phyloP scores from a whole-genome alignment of 2,797 vertebrate species.

The Clarias laeviceps region DNA sequence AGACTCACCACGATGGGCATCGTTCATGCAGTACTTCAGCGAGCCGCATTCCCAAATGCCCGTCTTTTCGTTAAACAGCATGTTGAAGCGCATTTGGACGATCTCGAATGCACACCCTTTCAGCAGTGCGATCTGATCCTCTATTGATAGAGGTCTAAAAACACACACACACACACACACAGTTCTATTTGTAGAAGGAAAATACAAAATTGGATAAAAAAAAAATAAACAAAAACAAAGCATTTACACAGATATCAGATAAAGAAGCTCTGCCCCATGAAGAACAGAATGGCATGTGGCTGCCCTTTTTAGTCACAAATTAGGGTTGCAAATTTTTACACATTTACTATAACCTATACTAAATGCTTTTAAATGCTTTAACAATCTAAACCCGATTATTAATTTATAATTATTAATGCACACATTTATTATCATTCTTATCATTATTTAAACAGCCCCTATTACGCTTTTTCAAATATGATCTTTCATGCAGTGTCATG shows the following conservation, averaged over 20 bases:
- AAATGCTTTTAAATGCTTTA: no score
- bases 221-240: not conserved
- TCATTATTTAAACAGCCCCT: no score
- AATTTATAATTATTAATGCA: no score
- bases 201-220: not conserved
- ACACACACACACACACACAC: not conserved
- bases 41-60: conserved; percentile 72
- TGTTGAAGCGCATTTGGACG: conserved; percentile 74
- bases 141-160: conserved; percentile 66
- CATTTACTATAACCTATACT: no score
- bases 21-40: conserved; percentile 70
- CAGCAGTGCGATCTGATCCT: conserved; percentile 73
- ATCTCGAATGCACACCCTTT: conserved; percentile 75
- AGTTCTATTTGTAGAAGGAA: not conserved
- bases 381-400: no score
- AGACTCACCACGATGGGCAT: conserved; percentile 67
- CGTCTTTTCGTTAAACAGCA: conserved; percentile 68
- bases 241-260: not conserved
- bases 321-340: no score
- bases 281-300: not conserved
- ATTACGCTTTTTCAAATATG: no score
- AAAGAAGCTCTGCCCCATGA: not conserved
- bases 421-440: no score
- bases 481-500: no score
- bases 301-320: not conserved